These are phyloP conservation scores for Steinernema carpocapsae DNA, from an alignment of 2,888 invertebrate genomes.

Conservation along the genomic window DNA sequence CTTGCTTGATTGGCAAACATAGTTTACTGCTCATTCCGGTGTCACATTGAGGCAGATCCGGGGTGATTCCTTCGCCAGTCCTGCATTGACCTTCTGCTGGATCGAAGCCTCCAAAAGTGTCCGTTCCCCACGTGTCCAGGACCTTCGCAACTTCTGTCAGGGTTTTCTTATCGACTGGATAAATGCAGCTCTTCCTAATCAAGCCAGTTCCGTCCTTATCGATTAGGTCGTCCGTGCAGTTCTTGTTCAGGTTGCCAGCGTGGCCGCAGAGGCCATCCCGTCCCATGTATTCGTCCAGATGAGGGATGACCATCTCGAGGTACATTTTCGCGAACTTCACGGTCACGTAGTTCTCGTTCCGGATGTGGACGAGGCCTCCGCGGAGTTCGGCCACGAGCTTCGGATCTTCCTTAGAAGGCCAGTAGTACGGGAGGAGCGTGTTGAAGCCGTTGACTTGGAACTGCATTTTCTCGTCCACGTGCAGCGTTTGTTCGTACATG, in stretches of 20 bases:
- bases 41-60: neutral
- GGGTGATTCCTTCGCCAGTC: neutral
- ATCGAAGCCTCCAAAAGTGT: neutral
- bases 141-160: neutral
- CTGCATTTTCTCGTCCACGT: neutral
- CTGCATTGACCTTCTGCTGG: neutral
- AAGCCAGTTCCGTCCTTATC: neutral
- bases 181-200: neutral
- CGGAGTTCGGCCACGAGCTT: neutral
- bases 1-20: constrained; percentile 11
- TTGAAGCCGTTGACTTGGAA: constrained; percentile 1
- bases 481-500: neutral
- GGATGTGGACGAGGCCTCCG: neutral
- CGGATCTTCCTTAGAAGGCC: neutral
- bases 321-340: neutral
- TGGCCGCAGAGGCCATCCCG: neutral
- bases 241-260: constrained; percentile 8
- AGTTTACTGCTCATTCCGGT: neutral
- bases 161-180: neutral
- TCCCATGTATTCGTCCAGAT: neutral
- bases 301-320: neutral
- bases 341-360: neutral
- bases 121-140: neutral
- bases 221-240: constrained; percentile 17
- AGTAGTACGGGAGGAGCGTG: neutral